A percentile compares a stretch with the other conserved stretches of the same genome.
Evolutionary conservation across 2,888 invertebrate genomes (phyloP).

Genomic region (Leptinotarsa peninsularis): DNA sequence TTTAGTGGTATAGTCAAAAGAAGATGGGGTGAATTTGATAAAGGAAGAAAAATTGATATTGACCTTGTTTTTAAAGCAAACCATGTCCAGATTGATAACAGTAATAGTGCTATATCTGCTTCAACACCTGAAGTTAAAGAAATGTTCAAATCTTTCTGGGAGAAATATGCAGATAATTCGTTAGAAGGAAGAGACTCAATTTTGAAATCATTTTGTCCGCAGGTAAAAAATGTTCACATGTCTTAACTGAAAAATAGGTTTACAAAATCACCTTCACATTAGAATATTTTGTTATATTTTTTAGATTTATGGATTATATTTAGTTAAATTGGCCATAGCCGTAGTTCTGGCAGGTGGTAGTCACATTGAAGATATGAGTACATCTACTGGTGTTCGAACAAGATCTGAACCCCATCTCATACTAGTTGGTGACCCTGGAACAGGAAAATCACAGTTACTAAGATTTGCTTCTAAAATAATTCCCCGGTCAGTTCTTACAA

Average conservation of each 20-base stretch:
- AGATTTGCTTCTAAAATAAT: slow-evolving; percentile 76
- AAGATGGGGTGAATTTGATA: slow-evolving; percentile 75
- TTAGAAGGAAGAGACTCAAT: slow-evolving; percentile 83
- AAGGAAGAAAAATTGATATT: slow-evolving; percentile 75
- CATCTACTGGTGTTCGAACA: slow-evolving; percentile 59
- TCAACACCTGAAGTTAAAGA: slow-evolving; percentile 76
- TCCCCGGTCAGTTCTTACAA: slow-evolving; percentile 84
- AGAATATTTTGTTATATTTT: slow-evolving; percentile 27
- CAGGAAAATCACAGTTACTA: slow-evolving; percentile 86
- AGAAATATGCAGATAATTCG: slow-evolving; percentile 72
- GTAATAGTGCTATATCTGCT: slow-evolving; percentile 65
- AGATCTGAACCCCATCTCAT: slow-evolving; percentile 88
- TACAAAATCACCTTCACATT: not conserved
- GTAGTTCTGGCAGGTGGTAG: slow-evolving; percentile 74
- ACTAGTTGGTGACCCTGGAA: slow-evolving; percentile 89
- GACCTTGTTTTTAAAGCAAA: slow-evolving; percentile 80
- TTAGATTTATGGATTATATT: slow-evolving; percentile 88
- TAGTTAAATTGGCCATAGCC: slow-evolving; percentile 87
- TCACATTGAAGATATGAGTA: slow-evolving; percentile 62
- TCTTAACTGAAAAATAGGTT: not conserved
- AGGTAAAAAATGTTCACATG: slow-evolving; percentile 67
- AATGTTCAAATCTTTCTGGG: slow-evolving; percentile 81
- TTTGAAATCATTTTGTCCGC: slow-evolving; percentile 84
- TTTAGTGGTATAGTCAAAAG: slow-evolving; percentile 81
- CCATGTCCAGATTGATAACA: slow-evolving; percentile 76